These are phyloP conservation scores for Coturnix japonica DNA, from an alignment of 2,113 vertebrate species.

Conservation along the genomic window DNA sequence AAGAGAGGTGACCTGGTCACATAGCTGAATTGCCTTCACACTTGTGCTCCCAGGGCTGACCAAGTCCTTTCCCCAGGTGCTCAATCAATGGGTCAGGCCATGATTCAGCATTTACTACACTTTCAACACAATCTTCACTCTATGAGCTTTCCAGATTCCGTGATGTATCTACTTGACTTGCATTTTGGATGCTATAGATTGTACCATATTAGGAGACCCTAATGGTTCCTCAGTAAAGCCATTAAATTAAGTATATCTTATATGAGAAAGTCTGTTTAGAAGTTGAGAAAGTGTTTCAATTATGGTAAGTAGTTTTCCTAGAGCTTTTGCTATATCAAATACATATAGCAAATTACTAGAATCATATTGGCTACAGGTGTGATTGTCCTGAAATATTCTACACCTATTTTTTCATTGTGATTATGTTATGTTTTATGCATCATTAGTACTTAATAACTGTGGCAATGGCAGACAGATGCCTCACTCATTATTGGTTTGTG, in stretches of 20 bases:
- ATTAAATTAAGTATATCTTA: background rate
- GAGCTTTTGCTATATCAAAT: background rate
- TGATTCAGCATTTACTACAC: background rate
- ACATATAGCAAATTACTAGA: background rate
- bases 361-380: constrained; percentile 56
- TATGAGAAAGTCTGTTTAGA: constrained; percentile 2
- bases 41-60: too few relatives aligned
- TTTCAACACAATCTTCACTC: background rate
- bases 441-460: background rate
- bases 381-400: constrained; percentile 32
- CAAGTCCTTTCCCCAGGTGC: too few relatives aligned
- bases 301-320: background rate
- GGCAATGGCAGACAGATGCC: background rate
- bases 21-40: too few relatives aligned
- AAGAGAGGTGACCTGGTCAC: too few relatives aligned
- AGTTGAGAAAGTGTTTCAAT: background rate
- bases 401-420: constrained; percentile 3
- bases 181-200: background rate
- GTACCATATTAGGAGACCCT: background rate
- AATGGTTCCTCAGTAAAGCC: background rate
- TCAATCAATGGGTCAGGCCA: too few relatives aligned
- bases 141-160: background rate
- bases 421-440: background rate
- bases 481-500: constrained; percentile 1
- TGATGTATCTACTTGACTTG: background rate